Evolutionary conservation across 2,113 vertebrate genomes (phyloP).

Genomic region (Seriola rivoliana): DNA sequence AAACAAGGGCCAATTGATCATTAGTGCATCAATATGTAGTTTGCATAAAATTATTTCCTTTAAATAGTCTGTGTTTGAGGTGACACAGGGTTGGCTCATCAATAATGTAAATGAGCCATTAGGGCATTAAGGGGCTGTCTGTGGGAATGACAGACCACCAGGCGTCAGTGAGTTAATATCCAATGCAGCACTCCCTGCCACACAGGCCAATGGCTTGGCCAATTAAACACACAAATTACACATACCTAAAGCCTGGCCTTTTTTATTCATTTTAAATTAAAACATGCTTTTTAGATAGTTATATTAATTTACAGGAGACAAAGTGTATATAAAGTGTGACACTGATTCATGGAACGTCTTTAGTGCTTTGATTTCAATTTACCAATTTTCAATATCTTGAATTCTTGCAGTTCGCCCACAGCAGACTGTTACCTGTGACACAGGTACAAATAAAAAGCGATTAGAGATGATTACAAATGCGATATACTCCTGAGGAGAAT

Average conservation of each 20-base stretch:
- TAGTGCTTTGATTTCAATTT: constrained; percentile 13
- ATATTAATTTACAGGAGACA: background rate
- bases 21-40: constrained; percentile 96
- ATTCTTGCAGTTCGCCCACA: background rate
- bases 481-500: constrained; percentile 61
- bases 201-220: constrained; percentile 62
- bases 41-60: constrained; percentile 98
- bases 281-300: background rate
- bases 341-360: constrained; percentile 7
- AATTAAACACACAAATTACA: constrained; percentile 53
- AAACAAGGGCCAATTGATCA: constrained; percentile 96
- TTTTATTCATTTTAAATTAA: constrained; percentile 19
- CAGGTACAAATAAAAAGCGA: constrained; percentile 48
- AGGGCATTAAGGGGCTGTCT: constrained; percentile 91
- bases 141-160: constrained; percentile 90
- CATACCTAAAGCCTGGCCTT: background rate
- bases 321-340: constrained; percentile 1
- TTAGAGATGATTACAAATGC: constrained; percentile 61
- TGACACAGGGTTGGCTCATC: constrained; percentile 96
- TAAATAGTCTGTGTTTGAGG: constrained; percentile 94
- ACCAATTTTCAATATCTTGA: background rate
- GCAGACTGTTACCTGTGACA: constrained; percentile 27
- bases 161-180: constrained; percentile 82
- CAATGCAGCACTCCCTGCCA: constrained; percentile 75
- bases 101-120: constrained; percentile 98